Conservation (phyloP, 2,113 vertebrate species). For the Anseranas semipalmata region DNA sequence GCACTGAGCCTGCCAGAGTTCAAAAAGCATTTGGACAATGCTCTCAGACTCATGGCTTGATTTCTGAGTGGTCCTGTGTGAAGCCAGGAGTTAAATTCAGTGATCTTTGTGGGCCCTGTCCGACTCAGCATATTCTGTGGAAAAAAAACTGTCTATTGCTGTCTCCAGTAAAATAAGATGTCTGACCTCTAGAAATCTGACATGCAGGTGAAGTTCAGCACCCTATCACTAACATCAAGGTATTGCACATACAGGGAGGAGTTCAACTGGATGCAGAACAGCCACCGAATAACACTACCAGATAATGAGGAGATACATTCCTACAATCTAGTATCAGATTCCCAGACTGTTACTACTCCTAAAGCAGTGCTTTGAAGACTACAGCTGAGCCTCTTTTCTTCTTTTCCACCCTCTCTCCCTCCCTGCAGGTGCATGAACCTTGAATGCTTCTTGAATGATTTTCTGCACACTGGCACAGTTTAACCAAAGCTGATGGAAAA, state of each 20-base stretch:
- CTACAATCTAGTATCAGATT: background rate
- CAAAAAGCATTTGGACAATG: no score
- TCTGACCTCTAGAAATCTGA: background rate
- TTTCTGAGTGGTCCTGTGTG: no score
- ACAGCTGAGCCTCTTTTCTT: background rate
- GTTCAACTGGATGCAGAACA: background rate
- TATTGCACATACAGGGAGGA: background rate
- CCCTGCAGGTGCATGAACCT: background rate
- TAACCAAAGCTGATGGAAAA: background rate
- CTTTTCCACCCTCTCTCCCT: background rate
- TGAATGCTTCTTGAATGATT: background rate
- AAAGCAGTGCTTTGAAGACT: background rate
- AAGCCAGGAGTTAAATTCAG: no score
- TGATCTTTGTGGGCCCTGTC: no score
- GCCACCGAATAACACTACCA: background rate
- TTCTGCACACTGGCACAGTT: background rate
- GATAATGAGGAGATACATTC: background rate
- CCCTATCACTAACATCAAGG: background rate
- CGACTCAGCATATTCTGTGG: no score
- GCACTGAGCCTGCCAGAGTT: no score
- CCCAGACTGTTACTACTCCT: background rate
- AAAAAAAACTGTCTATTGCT: background rate
- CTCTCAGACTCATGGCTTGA: no score
- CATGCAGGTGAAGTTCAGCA: background rate
- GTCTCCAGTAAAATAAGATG: background rate